Conservation (phyloP, 2,113 vertebrate species). For the Columba janthina region DNA sequence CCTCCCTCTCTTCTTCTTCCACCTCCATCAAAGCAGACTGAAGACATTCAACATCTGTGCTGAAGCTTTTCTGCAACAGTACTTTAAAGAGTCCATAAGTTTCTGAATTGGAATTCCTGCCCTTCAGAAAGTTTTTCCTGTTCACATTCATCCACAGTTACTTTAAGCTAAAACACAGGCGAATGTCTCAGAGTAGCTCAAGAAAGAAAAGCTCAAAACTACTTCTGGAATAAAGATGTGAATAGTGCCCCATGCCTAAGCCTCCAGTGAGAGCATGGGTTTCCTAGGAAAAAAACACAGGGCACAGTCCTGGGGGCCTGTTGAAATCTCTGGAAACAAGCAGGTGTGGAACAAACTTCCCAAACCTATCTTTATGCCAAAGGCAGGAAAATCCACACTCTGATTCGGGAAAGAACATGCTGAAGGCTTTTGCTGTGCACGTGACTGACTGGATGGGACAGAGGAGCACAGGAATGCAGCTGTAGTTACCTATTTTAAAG, state of each 20-base stretch:
- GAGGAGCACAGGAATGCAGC: not conserved
- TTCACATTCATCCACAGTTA: not conserved
- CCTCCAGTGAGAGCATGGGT: not conserved
- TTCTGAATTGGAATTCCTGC: not conserved
- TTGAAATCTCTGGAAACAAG: not conserved
- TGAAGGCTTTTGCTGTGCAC: not conserved
- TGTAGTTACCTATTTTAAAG: not conserved
- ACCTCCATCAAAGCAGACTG: not conserved
- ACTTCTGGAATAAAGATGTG: not conserved
- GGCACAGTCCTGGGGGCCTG: fast-evolving
- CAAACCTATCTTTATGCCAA: not conserved
- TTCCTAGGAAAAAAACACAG: not conserved
- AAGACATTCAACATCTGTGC: not conserved
- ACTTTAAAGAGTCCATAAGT: not conserved
- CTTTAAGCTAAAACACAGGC: not conserved
- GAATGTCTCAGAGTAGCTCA: not conserved
- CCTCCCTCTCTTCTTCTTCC: not conserved
- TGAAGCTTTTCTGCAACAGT: not conserved
- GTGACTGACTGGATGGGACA: not conserved
- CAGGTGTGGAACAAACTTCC: not conserved
- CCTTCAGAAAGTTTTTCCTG: not conserved
- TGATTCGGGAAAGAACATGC: not conserved
- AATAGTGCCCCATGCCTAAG: not conserved
- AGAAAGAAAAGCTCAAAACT: not conserved
- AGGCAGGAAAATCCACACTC: not conserved